phyloP scores from a whole-genome alignment of 2,113 vertebrate genomes.

The Dicaeum eximium region DNA sequence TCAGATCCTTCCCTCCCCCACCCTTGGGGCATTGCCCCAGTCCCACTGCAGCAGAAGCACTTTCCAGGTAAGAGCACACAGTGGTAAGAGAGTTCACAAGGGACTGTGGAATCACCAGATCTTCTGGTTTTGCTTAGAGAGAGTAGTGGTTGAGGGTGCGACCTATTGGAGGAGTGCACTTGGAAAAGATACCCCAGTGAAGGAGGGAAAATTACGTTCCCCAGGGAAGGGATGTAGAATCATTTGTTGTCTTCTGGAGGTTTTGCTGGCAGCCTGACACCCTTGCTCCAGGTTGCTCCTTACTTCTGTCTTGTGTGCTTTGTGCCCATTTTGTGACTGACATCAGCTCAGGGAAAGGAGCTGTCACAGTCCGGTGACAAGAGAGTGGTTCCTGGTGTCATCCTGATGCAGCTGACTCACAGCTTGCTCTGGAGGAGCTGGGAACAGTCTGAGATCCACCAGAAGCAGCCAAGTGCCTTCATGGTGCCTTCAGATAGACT shows the following conservation, averaged over 20 bases:
- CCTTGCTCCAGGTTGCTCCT: background rate
- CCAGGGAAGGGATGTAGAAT: background rate
- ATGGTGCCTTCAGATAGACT: background rate
- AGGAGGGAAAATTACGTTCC: background rate
- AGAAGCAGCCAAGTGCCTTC: background rate
- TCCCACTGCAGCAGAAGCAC: background rate
- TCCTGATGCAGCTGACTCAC: background rate
- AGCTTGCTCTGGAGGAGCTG: background rate
- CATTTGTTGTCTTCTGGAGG: background rate
- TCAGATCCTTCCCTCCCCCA: background rate
- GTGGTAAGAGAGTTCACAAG: background rate
- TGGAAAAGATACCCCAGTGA: background rate
- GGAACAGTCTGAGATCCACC: background rate
- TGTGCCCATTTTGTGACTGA: background rate
- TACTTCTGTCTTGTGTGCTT: background rate
- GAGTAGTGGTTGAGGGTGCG: background rate
- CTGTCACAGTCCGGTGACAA: fast-evolving
- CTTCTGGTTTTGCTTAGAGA: background rate
- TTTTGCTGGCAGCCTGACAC: background rate
- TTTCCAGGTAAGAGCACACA: background rate
- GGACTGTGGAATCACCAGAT: fast-evolving
- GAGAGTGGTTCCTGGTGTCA: background rate
- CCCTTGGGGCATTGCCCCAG: background rate
- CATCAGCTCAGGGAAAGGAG: background rate
- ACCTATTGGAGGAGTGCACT: background rate